Evolutionary conservation across 2,113 vertebrate species (phyloP).

Genomic region (Athene noctua): DNA sequence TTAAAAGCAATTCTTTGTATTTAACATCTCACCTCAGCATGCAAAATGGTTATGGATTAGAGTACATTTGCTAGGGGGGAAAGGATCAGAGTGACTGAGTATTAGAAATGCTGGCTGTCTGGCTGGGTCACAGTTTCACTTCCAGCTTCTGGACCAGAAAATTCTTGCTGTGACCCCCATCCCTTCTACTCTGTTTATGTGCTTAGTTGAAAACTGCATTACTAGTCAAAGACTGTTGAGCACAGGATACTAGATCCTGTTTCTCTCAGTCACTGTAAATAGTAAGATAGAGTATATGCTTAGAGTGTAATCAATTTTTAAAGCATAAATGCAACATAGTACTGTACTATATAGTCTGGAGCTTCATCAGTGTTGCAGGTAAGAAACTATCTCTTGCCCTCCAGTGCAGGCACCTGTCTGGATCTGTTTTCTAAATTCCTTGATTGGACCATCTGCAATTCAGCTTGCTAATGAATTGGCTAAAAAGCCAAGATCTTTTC

Average conservation of each 20-base stretch:
- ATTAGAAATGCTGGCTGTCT: neutral
- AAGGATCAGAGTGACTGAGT: neutral
- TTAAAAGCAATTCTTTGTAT: constrained; percentile 31
- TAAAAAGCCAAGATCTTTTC: neutral
- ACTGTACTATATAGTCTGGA: neutral
- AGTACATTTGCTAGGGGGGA: neutral
- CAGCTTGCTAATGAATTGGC: neutral
- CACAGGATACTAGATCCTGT: neutral
- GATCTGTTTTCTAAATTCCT: neutral
- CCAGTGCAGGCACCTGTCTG: neutral
- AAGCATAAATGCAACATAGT: neutral
- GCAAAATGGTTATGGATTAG: neutral
- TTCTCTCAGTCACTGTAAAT: neutral
- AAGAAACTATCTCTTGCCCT: neutral
- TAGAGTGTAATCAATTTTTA: neutral
- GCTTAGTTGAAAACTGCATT: neutral
- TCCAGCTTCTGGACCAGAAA: neutral
- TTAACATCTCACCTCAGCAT: constrained; percentile 39
- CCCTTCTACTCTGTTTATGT: neutral
- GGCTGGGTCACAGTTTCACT: neutral
- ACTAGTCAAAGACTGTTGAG: neutral
- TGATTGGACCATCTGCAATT: neutral
- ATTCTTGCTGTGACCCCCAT: neutral
- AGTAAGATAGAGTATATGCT: neutral
- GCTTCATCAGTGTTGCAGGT: rapidly evolving